phyloP scores from a whole-genome alignment of 2,888 invertebrate genomes.

The Apotomis capreana region DNA sequence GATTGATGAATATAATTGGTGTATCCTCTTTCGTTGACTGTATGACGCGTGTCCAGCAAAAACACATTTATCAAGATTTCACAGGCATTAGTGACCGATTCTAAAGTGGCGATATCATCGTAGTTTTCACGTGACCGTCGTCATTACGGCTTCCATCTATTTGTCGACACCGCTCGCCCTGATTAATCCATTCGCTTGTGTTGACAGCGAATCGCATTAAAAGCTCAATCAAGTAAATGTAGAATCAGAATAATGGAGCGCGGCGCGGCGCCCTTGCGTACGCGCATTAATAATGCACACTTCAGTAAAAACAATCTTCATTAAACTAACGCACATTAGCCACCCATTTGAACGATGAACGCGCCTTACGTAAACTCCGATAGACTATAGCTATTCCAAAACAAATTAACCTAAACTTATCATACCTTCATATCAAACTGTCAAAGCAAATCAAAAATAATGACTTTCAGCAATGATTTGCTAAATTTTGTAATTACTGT shows the following conservation, averaged over 20 bases:
- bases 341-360: conserved; percentile 64
- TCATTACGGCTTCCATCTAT: conserved; percentile 69
- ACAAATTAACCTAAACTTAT: conserved; percentile 53
- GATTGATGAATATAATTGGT: conserved; percentile 33
- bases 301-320: conserved; percentile 80
- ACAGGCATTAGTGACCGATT: conserved; percentile 55
- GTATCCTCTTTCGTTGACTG: conserved; percentile 37
- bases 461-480: conserved; percentile 71
- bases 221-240: conserved; percentile 84
- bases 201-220: conserved; percentile 81
- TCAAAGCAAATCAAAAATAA: conserved; percentile 65
- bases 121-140: conserved; percentile 72
- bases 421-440: conserved; percentile 35
- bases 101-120: conserved; percentile 65
- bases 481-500: conserved; percentile 70
- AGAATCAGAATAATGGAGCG: conserved; percentile 82
- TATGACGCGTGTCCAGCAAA: conserved; percentile 23
- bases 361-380: conserved; percentile 54
- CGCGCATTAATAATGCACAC: conserved; percentile 82
- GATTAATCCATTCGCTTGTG: conserved; percentile 75
- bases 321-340: conserved; percentile 78
- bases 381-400: conserved; percentile 56
- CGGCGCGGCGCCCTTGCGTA: conserved; percentile 73
- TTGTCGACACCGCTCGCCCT: conserved; percentile 73
- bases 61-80: conserved; percentile 43